A percentile compares a stretch with the other conserved stretches of the same genome.
Evolutionary conservation across 2,797 vertebrate species (phyloP).

Genomic region (Microtus californicus): DNA sequence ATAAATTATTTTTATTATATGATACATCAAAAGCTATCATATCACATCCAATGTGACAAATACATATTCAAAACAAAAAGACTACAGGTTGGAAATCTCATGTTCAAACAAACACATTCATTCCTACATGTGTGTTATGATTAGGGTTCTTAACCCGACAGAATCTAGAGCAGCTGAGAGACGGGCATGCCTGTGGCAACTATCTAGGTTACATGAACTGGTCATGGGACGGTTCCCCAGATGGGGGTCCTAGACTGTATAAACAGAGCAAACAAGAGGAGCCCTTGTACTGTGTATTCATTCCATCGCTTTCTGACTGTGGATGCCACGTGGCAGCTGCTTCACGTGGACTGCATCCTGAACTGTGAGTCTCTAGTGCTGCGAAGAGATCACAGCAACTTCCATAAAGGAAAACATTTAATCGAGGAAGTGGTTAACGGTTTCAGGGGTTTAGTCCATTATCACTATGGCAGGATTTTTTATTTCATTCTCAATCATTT

Average conservation of each 20-base stretch:
- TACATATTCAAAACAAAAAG: not conserved
- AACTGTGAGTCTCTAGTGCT: not conserved
- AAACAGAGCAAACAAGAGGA: not conserved
- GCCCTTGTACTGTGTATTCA: not conserved
- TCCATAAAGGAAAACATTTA: not conserved
- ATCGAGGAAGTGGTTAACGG: not conserved
- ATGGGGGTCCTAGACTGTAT: no score
- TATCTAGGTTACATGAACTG: not conserved
- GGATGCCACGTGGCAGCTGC: not conserved
- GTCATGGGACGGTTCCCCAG: fast-evolving
- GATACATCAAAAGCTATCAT: not conserved
- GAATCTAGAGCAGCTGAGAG: not conserved
- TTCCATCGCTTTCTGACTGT: not conserved
- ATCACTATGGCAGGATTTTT: not conserved
- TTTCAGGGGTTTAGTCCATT: not conserved
- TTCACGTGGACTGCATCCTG: not conserved
- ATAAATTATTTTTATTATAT: conserved; percentile 3
- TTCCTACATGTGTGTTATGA: not conserved
- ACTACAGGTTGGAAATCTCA: conserved; percentile 15
- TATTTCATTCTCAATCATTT: not conserved
- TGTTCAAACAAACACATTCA: conserved; percentile 13
- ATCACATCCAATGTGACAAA: conserved; percentile 6
- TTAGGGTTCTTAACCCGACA: not conserved
- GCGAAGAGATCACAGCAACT: not conserved
- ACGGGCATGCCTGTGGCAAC: no score